Percentiles rank a stretch among this genome's conserved stretches.
These are phyloP conservation scores for Bombus sibiricus DNA, from an alignment of 1,140 invertebrate genomes.

Conservation along the genomic window DNA sequence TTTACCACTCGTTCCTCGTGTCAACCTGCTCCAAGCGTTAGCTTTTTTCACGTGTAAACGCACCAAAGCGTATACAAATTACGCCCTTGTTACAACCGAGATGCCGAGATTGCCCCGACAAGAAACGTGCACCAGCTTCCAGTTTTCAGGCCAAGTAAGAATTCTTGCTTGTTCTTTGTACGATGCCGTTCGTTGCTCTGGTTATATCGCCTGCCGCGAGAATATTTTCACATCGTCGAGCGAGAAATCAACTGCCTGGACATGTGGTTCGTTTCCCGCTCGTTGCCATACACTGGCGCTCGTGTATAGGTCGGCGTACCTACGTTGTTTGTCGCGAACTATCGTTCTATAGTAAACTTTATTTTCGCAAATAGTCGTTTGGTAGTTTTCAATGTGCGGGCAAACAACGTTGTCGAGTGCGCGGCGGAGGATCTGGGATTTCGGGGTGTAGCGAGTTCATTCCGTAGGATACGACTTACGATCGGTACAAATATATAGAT, in stretches of 20 bases:
- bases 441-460: background rate
- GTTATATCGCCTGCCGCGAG: too few species aligned
- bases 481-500: background rate
- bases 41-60: constrained; percentile 59
- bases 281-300: too few species aligned
- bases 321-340: background rate
- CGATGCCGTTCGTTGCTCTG: background rate
- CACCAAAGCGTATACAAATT: constrained; percentile 49
- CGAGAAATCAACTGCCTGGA: background rate
- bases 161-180: background rate
- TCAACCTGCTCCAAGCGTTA: background rate
- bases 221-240: background rate
- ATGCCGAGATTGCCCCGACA: constrained; percentile 33
- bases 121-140: background rate
- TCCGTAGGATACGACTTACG: too few species aligned
- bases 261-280: background rate
- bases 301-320: background rate
- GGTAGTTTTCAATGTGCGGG: background rate
- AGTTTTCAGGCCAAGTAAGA: background rate
- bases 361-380: constrained; percentile 26
- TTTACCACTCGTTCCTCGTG: background rate
- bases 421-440: background rate
- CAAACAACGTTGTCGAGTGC: background rate
- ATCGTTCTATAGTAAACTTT: background rate
- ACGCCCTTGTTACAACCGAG: constrained; percentile 33